Percentiles rank a stretch among this genome's conserved stretches.
phyloP scores from a whole-genome alignment of 2,888 invertebrate genomes.

The Cerceris rybyensis region DNA sequence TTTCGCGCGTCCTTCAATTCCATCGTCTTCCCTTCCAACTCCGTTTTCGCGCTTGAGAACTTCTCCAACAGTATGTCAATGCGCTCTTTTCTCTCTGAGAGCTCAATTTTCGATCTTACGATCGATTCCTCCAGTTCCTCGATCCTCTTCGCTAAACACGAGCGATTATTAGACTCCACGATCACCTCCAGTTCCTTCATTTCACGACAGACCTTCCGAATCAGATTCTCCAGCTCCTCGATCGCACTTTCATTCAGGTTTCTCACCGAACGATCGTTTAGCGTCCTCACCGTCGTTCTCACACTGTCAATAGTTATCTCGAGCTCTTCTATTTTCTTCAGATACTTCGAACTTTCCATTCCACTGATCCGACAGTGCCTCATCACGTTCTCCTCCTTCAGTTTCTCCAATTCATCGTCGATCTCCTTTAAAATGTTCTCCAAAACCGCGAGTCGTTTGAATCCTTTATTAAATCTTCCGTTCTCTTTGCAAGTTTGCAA shows the following conservation, averaged over 20 bases:
- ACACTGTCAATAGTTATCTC: slow-evolving; percentile 40
- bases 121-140: slow-evolving; percentile 58
- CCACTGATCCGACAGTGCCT: slow-evolving; percentile 41
- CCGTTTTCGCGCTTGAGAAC: slow-evolving; percentile 33
- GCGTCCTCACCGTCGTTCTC: slow-evolving; percentile 32
- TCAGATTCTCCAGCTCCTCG: slow-evolving; percentile 34
- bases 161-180: slow-evolving; percentile 46
- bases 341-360: slow-evolving; percentile 42
- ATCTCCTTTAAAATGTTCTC: slow-evolving; percentile 50
- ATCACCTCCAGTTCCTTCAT: slow-evolving; percentile 60
- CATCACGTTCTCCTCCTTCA: slow-evolving; percentile 48
- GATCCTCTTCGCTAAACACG: slow-evolving; percentile 48
- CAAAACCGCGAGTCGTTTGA: slow-evolving; percentile 22
- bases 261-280: slow-evolving; percentile 16
- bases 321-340: slow-evolving; percentile 49
- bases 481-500: background rate
- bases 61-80: slow-evolving; percentile 42
- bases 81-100: slow-evolving; percentile 39
- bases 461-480: background rate
- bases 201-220: slow-evolving; percentile 51
- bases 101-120: slow-evolving; percentile 37
- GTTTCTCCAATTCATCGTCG: slow-evolving; percentile 44
- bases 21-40: slow-evolving; percentile 36
- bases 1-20: slow-evolving; percentile 31
- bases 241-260: slow-evolving; percentile 4